These are phyloP conservation scores for Danio choprae DNA, from an alignment of 2,797 vertebrate species.

Conservation along the genomic window DNA sequence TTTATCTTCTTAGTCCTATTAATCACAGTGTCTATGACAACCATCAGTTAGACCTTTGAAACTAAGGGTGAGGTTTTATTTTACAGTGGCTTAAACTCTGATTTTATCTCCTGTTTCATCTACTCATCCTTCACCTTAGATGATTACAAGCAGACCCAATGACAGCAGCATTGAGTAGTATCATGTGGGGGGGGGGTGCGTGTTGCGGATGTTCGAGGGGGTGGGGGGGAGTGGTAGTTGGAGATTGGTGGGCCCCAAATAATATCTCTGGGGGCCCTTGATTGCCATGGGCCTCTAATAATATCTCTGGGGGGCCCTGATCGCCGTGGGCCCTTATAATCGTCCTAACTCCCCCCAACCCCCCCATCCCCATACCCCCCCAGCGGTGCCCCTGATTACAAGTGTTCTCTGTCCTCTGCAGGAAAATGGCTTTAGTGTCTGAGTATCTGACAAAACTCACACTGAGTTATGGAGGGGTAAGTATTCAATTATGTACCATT, in stretches of 20 bases:
- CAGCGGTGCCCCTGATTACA: no score
- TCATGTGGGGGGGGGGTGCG: no score
- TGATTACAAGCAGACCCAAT: conserved; percentile 7
- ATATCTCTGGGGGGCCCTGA: no score
- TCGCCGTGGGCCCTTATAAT: no score
- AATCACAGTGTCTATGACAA: conserved; percentile 35
- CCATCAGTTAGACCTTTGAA: conserved; percentile 53
- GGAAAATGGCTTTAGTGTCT: conserved; percentile 87
- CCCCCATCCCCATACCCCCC: no score
- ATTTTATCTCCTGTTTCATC: not conserved
- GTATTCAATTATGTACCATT: conserved; percentile 29
- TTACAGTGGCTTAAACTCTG: not conserved
- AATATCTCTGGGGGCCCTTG: no score
- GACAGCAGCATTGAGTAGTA: no score
- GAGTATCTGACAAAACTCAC: conserved; percentile 90
- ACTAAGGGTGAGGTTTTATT: conserved; percentile 66
- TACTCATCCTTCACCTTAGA: not conserved
- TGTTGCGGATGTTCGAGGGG: no score
- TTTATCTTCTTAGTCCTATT: conserved; percentile 14
- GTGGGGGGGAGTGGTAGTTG: no score
- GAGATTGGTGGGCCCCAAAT: no score
- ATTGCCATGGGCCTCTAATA: no score
- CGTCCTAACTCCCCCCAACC: no score
- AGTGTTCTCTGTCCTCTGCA: conserved; percentile 51
- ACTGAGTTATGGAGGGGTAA: conserved; percentile 86